Conservation (phyloP, 2,888 invertebrate genomes). For the Loripinus fragilis region DNA sequence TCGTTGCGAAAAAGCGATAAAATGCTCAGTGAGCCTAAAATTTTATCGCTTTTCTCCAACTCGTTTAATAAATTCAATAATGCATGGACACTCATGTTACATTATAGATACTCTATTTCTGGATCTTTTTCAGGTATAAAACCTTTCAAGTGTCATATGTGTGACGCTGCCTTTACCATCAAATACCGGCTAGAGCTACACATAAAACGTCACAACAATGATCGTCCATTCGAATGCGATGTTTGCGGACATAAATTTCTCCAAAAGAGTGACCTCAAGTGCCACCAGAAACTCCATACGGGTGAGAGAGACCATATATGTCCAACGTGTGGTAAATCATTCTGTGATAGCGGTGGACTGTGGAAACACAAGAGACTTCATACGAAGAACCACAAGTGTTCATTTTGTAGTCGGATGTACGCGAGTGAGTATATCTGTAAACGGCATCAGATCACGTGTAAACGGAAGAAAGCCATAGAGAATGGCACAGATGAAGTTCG, state of each 20-base stretch:
- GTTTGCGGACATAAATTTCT: slow-evolving; percentile 91
- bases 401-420: background rate
- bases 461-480: background rate
- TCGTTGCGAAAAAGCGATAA: too few relatives aligned
- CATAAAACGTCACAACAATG: slow-evolving; percentile 94
- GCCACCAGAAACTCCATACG: slow-evolving; percentile 89
- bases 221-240: slow-evolving; percentile 95
- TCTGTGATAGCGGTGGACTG: background rate
- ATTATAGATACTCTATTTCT: too few relatives aligned
- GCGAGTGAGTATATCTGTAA: background rate
- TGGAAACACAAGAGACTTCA: slow-evolving; percentile 1
- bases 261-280: slow-evolving; percentile 94
- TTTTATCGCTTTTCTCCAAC: too few relatives aligned
- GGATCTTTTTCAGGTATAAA: slow-evolving; percentile 73
- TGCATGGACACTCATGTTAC: too few relatives aligned
- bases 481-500: too few relatives aligned
- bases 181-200: slow-evolving; percentile 97
- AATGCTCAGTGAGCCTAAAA: too few relatives aligned
- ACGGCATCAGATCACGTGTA: background rate
- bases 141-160: slow-evolving; percentile 94
- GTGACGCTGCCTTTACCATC: slow-evolving; percentile 97
- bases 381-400: background rate
- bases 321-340: background rate
- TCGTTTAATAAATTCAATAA: too few relatives aligned
- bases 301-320: background rate